Evolutionary conservation across 2,888 invertebrate species (phyloP).

Genomic region (Standfussiana lucernea): DNA sequence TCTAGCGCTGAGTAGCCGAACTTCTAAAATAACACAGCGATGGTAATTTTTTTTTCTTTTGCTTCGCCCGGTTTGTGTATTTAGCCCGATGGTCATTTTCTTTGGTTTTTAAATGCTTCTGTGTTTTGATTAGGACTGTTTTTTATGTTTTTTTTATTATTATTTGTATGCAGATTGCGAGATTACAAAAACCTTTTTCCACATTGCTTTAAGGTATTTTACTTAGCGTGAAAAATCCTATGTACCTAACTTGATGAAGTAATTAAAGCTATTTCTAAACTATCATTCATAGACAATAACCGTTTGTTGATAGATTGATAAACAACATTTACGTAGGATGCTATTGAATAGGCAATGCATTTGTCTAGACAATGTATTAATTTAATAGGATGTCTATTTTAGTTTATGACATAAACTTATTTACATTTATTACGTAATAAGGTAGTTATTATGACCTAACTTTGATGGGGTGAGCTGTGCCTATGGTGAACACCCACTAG

Average conservation of each 20-base stretch:
- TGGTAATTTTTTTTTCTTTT: no score
- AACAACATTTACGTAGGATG: constrained; percentile 44
- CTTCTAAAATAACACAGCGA: neutral
- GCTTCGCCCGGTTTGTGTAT: no score
- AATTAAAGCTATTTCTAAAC: constrained; percentile 5
- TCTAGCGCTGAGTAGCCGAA: constrained; percentile 75
- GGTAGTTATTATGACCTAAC: constrained; percentile 13
- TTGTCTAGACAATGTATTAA: constrained; percentile 52
- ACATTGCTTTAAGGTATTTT: neutral
- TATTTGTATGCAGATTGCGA: no score
- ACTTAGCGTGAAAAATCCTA: neutral
- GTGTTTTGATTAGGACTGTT: neutral
- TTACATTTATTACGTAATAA: constrained; percentile 39
- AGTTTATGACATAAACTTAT: constrained; percentile 31
- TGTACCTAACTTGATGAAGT: neutral
- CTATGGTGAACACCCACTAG: neutral
- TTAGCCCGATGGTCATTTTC: no score
- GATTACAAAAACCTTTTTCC: neutral
- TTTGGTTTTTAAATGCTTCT: neutral
- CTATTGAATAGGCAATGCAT: constrained; percentile 47
- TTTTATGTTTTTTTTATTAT: no score
- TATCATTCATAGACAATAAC: constrained; percentile 22
- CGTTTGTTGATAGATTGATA: constrained; percentile 29
- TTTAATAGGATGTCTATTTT: constrained; percentile 48
- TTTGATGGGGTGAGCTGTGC: constrained; percentile 19